Evolutionary conservation across 2,113 vertebrate genomes (phyloP).

Genomic region (Propithecus coquereli): DNA sequence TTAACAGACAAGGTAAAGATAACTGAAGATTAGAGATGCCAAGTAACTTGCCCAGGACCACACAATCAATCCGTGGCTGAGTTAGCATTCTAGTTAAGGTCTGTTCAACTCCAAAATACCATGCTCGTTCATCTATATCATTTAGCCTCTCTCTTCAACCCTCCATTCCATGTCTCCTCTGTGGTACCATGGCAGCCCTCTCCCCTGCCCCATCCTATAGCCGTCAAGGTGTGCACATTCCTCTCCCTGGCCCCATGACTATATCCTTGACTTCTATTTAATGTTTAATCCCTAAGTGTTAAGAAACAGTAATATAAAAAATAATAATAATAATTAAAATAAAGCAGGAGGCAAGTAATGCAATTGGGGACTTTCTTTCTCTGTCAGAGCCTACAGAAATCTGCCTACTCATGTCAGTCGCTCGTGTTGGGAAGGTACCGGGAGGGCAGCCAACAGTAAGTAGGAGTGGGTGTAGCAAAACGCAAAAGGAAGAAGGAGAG

Average conservation of each 20-base stretch:
- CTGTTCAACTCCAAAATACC: background rate
- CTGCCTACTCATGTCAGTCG: constrained; percentile 77
- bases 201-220: background rate
- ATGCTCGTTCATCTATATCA: background rate
- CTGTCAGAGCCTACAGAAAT: constrained; percentile 76
- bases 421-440: constrained; percentile 80
- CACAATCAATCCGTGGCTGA: background rate
- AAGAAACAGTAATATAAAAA: background rate
- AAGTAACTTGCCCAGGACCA: background rate
- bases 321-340: constrained; percentile 40
- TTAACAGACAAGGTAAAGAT: background rate
- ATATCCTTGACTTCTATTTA: background rate
- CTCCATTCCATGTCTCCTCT: background rate
- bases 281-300: background rate
- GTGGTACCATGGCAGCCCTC: background rate
- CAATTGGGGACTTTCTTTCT: constrained; percentile 63
- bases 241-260: background rate
- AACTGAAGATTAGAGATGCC: background rate
- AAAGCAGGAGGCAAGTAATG: constrained; percentile 38
- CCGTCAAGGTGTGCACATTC: background rate
- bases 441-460: constrained; percentile 82
- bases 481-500: constrained; percentile 79
- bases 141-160: background rate
- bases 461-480: constrained; percentile 84
- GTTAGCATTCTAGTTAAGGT: background rate